Evolutionary conservation across 2,113 vertebrate genomes (phyloP).

Genomic region (Smithornis capensis): DNA sequence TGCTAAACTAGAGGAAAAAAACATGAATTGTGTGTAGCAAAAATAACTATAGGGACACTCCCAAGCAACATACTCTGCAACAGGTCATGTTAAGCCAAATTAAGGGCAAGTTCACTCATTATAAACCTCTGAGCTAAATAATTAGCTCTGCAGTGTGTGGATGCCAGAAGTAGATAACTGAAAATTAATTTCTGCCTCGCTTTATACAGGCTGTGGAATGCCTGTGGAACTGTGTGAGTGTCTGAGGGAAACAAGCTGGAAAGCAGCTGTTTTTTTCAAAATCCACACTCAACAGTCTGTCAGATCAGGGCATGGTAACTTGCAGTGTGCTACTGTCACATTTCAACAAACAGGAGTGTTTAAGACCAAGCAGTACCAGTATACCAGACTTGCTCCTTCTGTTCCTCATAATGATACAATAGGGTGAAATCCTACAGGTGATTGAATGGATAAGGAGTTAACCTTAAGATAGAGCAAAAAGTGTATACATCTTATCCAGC

Average conservation of each 20-base stretch:
- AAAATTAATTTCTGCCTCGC: neutral
- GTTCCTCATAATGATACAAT: neutral
- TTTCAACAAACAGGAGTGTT: neutral
- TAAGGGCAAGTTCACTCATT: neutral
- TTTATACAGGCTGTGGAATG: fast-evolving
- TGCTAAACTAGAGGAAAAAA: neutral
- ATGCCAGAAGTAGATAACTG: neutral
- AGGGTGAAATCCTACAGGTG: neutral
- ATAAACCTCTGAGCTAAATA: neutral
- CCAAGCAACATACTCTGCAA: fast-evolving
- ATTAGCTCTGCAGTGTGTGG: neutral
- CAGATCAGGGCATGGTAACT: neutral
- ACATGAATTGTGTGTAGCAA: fast-evolving
- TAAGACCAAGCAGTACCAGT: neutral
- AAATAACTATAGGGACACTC: neutral
- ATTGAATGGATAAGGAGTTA: neutral
- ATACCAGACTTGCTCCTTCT: neutral
- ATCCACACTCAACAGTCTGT: fast-evolving
- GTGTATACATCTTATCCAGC: neutral
- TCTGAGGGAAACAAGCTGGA: neutral
- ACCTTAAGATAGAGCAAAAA: neutral
- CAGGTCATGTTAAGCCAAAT: neutral
- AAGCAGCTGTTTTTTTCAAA: neutral
- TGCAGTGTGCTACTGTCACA: neutral
- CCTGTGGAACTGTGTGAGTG: neutral